Evolutionary conservation across 2,888 invertebrate species (phyloP).

Genomic region (Diadegma fenestrale): DNA sequence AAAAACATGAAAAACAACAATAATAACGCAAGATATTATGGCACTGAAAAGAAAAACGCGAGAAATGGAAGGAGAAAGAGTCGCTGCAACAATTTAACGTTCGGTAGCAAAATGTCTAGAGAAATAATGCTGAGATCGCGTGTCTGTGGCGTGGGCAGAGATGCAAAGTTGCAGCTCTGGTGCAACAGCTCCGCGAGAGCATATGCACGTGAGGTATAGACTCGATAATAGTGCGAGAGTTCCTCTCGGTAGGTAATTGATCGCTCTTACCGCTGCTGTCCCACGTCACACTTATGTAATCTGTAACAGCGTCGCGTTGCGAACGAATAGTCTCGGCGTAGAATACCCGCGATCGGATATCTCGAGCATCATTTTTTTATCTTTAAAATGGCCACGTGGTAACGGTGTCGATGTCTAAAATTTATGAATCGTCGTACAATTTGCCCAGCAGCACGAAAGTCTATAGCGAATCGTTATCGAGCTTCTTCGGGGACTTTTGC

Average conservation of each 20-base stretch:
- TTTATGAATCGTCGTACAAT: neutral
- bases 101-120: constrained; percentile 38
- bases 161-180: constrained; percentile 33
- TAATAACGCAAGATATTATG: neutral
- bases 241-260: constrained; percentile 66
- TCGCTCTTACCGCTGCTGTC: constrained; percentile 63
- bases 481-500: neutral
- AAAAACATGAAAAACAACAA: neutral
- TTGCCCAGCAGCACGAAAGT: too few species aligned
- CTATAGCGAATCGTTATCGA: neutral
- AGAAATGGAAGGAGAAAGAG: constrained; percentile 17
- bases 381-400: neutral
- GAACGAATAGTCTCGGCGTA: constrained; percentile 32
- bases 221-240: constrained; percentile 22
- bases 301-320: constrained; percentile 46
- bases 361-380: constrained; percentile 15
- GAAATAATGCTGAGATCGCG: constrained; percentile 39
- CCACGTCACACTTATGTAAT: constrained; percentile 66
- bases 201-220: constrained; percentile 4
- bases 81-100: constrained; percentile 54
- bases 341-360: constrained; percentile 6
- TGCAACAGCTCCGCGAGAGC: constrained; percentile 21
- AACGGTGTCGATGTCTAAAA: neutral
- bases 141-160: constrained; percentile 57
- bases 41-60: neutral